phyloP scores from a whole-genome alignment of 1,140 invertebrate genomes.

The Eubasilissa regina region DNA sequence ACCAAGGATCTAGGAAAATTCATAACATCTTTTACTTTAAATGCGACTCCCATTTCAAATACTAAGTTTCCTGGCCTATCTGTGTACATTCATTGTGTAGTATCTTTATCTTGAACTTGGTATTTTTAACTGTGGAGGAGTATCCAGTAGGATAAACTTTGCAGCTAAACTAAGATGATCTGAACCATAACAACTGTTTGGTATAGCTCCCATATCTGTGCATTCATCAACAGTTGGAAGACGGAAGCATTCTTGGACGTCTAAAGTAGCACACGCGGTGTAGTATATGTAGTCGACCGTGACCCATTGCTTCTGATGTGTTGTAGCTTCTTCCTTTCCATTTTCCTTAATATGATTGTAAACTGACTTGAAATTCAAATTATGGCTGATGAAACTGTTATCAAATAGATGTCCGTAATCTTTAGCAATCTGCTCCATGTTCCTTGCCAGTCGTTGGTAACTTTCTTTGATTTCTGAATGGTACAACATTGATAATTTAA shows the following conservation, averaged over 20 bases:
- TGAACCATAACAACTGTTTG: constrained; percentile 53
- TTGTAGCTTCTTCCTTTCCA: constrained; percentile 76
- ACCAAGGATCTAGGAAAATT: too few species aligned
- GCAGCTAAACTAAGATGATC: constrained; percentile 57
- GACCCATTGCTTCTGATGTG: constrained; percentile 83
- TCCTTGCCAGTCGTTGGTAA: constrained; percentile 21
- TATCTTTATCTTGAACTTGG: too few species aligned
- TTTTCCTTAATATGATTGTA: constrained; percentile 70
- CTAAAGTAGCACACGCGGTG: constrained; percentile 62
- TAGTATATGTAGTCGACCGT: constrained; percentile 89
- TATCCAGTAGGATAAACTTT: constrained; percentile 40
- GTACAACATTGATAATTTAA: constrained; percentile 60
- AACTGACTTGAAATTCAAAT: constrained; percentile 73
- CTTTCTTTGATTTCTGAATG: constrained; percentile 60
- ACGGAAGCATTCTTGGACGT: constrained; percentile 48
- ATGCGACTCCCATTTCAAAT: too few species aligned
- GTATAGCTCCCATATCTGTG: constrained; percentile 44
- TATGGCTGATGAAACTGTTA: constrained; percentile 71
- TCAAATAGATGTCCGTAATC: constrained; percentile 65
- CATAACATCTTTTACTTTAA: too few species aligned
- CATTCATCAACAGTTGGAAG: constrained; percentile 55
- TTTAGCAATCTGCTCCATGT: constrained; percentile 38
- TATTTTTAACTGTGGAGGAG: background rate
- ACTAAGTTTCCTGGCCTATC: too few species aligned
- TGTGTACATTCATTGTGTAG: too few species aligned